Evolutionary conservation across 2,888 invertebrate species (phyloP), one percentile per base, ranked within the genome.

Genomic region (Sinodicranocentrus sp.): DNA sequence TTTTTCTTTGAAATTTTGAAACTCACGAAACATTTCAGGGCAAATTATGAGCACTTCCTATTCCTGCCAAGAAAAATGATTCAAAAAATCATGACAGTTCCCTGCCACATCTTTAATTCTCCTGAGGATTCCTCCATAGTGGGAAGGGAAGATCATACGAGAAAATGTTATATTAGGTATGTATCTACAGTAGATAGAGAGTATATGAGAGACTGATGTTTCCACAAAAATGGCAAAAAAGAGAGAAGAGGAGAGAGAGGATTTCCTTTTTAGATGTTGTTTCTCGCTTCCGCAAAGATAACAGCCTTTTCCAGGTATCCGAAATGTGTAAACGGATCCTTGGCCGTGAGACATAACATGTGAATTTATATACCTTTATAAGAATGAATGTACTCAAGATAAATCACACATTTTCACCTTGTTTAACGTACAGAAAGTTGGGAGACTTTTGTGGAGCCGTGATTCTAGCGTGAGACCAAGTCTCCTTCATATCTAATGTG

Each of bases 231-330:
- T n/a, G n/a, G n/a, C n/a, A n/a, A n/a, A n/a, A n/a, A 25, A 23
- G 19, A 68, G 43, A 17, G 71, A 48, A 15, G 48, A 48, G n/a
- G 57, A 71, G 10, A 19, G 28, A 63, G 63, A 61, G 70, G 78
- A 78, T 78, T 78, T 78, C 78, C 78, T 70, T 71, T 78, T 78
- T 61, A 61, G 78, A 70, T 63, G 70, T 39, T 71, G 28, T 63
- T 78, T 71, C 63, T 44, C 6, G 78, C 70, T 78, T 78, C 78
- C 77, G 54, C 19, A 10, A 21, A 19, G 65, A 77, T 76, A 48
- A 76, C 63, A 57, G 33, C 23, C 26, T 54, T 68, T 67, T 76
- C 67, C 67, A 75, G 75, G 75, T 75, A 75, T 15, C n/a, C 21
- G 15, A 48, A 75, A n/a, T n/a, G n/a, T n/a, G n/a, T 6, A 33